Base-by-base conservation (phyloP, 2,797 vertebrate genomes). In the Aphelocoma californica region DNA sequence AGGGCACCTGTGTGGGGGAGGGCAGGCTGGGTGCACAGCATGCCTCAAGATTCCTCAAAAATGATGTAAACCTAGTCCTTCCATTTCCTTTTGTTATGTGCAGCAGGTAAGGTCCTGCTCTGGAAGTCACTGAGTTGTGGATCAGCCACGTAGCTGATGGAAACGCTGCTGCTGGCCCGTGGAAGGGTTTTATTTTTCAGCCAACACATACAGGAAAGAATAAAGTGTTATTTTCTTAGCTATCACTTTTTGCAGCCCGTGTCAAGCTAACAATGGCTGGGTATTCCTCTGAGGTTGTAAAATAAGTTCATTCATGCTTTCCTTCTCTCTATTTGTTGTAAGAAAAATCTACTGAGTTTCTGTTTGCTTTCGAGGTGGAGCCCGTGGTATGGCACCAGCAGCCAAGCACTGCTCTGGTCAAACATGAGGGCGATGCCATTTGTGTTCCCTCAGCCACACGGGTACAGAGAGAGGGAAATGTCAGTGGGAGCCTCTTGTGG, bases 281-380 rank as follows among this genome's bases (percentile, higher is more conserved):
- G 65, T 96, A 79, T 91, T 92, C 70, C 89, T 91, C 79, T 1
- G 7, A 91, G 87, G 65, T 74, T 94, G 72, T 65, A 85, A 92
- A 93, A 90, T 89, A 86, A 93, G 75, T 84, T 88, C 84, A 83
- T 93, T 97, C 91, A 92, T 88, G 79, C 74, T 74, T 66, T 94
- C 61, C 50, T 74, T 66, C 32, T 65, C 65, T 78, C 54, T 88
- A 5, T 82, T 81, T 94, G 45, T 80, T 89, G 54, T 40, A 26
- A 58, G 12, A 25, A 38, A 44, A 48, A 58, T 47, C 79, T 54
- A 50, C 75, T 47, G 86, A 86, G 58, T 88, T 91, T 64, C 86
- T 92, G 61, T 80, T 88, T 72, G 57, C 62, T 75, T 71, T 92
- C 26, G 28, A 81, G 85, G 73, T 2, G 20, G 66, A 92, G 93